phyloP scores from a whole-genome alignment of 2,888 invertebrate species.

The Shargacucullia verbasci region DNA sequence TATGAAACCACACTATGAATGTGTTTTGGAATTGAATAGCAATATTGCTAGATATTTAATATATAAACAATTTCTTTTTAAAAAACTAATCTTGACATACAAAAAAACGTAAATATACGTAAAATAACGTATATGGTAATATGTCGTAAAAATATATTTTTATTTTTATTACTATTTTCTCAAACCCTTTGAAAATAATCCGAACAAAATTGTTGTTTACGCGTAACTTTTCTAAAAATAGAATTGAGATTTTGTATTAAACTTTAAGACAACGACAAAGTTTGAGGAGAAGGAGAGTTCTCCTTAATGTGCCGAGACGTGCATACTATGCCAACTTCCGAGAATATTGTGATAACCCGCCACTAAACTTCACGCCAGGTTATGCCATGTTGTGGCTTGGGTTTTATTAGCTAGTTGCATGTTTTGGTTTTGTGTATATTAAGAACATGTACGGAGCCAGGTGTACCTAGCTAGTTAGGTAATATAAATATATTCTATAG shows the following conservation, averaged over 20 bases:
- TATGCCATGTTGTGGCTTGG: constrained; percentile 17
- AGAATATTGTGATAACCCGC: constrained; percentile 14
- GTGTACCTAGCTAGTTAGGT: too few relatives aligned
- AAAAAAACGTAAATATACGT: too few relatives aligned
- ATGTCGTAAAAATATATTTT: too few relatives aligned
- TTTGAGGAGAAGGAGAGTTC: constrained; percentile 16
- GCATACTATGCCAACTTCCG: constrained; percentile 34
- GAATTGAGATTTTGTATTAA: constrained; percentile 21
- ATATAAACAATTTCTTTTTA: too few relatives aligned
- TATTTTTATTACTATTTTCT: too few relatives aligned
- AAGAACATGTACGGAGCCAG: too few relatives aligned
- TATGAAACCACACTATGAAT: too few relatives aligned
- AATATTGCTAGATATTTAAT: too few relatives aligned
- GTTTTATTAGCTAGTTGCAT: background rate
- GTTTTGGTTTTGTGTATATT: background rate
- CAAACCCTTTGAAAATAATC: background rate
- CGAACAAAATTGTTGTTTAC: background rate
- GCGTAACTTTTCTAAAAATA: constrained; percentile 4
- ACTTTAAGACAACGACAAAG: constrained; percentile 27
- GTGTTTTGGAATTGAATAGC: too few relatives aligned
- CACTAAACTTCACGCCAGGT: constrained; percentile 13
- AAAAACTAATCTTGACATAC: too few relatives aligned
- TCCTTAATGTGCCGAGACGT: constrained; percentile 26
- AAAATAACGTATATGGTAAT: too few relatives aligned
- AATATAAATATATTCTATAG: too few relatives aligned